These are phyloP conservation scores for Drosophila yakuba DNA, from an alignment of 1,140 invertebrate species.

Conservation along the genomic window DNA sequence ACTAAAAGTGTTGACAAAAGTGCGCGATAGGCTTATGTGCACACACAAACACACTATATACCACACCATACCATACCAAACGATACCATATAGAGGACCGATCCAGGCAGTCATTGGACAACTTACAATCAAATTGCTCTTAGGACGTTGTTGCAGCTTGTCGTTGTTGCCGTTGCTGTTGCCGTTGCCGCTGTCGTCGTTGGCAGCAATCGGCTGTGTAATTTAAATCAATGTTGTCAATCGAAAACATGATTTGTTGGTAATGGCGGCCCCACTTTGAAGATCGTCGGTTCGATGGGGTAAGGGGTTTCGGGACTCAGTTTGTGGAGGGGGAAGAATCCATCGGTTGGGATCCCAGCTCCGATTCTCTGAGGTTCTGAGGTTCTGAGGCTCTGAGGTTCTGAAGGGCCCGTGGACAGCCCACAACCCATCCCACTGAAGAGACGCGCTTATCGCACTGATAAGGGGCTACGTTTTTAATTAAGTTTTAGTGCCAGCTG, in stretches of 20 bases:
- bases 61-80: background rate
- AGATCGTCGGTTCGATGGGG: slow-evolving; percentile 30
- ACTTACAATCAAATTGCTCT: slow-evolving; percentile 71
- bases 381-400: slow-evolving; percentile 4
- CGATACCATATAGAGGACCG: slow-evolving; percentile 44
- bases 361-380: too few relatives aligned
- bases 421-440: slow-evolving; percentile 28
- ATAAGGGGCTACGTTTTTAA: slow-evolving; percentile 77
- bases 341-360: slow-evolving; percentile 9
- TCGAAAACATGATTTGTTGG: slow-evolving; percentile 84
- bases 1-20: slow-evolving; percentile 83
- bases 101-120: slow-evolving; percentile 58
- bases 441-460: slow-evolving; percentile 66
- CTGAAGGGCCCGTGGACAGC: slow-evolving; percentile 32
- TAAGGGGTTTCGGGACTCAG: slow-evolving; percentile 9
- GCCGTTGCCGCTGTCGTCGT: slow-evolving; percentile 57
- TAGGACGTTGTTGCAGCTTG: slow-evolving; percentile 54
- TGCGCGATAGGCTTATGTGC: slow-evolving; percentile 71
- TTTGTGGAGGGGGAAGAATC: too few relatives aligned
- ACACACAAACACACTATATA: slow-evolving; percentile 21
- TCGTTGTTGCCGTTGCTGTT: slow-evolving; percentile 44
- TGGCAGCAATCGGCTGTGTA: slow-evolving; percentile 80
- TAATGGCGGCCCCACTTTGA: slow-evolving; percentile 81
- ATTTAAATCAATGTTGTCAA: slow-evolving; percentile 84
- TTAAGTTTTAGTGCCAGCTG: slow-evolving; percentile 66